Conservation (phyloP, 2,113 vertebrate species). For the Neotoma lepida region DNA sequence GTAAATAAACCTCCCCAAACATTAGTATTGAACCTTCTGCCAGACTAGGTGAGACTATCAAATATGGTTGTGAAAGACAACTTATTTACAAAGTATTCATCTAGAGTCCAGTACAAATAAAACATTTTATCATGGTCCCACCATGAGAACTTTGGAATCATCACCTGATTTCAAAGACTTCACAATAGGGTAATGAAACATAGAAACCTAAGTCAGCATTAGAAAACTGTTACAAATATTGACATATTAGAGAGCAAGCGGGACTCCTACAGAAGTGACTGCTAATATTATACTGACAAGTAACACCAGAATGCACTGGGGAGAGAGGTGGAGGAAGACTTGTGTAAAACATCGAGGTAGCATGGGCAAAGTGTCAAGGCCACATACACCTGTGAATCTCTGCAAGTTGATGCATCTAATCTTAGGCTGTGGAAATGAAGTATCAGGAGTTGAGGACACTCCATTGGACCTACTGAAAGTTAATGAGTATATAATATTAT, state of each 20-base stretch:
- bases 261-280: neutral
- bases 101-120: neutral
- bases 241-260: neutral
- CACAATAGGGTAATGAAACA: neutral
- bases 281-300: neutral
- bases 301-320: too few relatives aligned
- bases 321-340: neutral
- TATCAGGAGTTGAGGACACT: too few relatives aligned
- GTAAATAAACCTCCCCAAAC: neutral
- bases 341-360: accelerated
- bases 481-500: neutral
- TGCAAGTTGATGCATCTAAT: neutral
- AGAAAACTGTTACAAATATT: neutral
- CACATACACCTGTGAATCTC: too few relatives aligned
- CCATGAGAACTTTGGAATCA: neutral
- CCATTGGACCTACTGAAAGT: neutral
- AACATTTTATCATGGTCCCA: neutral
- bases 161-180: neutral
- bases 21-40: neutral
- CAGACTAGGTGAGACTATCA: neutral
- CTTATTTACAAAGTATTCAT: neutral
- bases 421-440: neutral
- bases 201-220: neutral
- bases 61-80: neutral
- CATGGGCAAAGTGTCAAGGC: neutral